phyloP scores from a whole-genome alignment of 2,113 vertebrate genomes.

The Dasyornis broadbenti region DNA sequence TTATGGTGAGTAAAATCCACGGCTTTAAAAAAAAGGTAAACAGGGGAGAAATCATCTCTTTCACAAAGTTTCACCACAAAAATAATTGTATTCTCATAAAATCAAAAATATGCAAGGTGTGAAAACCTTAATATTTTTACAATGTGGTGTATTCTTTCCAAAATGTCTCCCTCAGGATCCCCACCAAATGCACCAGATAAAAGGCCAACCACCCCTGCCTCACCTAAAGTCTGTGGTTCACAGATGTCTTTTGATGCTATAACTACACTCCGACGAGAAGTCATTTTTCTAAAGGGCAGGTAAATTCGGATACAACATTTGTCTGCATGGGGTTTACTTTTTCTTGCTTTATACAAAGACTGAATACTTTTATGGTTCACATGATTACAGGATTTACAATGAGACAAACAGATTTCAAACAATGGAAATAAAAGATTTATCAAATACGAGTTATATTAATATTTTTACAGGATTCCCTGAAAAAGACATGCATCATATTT shows the following conservation, averaged over 20 bases:
- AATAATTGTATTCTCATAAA: neutral
- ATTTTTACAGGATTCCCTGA: neutral
- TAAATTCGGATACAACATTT: constrained; percentile 52
- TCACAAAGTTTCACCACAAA: neutral
- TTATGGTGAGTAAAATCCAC: constrained; percentile 79
- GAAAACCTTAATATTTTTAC: neutral
- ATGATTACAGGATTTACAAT: neutral
- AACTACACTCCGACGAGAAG: constrained; percentile 78
- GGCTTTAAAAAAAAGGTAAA: neutral
- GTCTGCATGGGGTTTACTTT: neutral
- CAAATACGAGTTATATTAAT: neutral
- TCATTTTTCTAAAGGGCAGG: constrained; percentile 89
- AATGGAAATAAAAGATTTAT: neutral
- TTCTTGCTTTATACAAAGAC: neutral
- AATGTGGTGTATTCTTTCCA: neutral
- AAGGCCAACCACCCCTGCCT: constrained; percentile 18
- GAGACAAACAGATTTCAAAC: neutral
- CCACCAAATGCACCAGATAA: constrained; percentile 6
- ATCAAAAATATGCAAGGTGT: neutral
- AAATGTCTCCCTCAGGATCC: constrained; percentile 31
- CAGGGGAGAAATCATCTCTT: neutral
- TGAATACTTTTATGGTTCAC: neutral
- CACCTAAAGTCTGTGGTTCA: constrained; percentile 76
- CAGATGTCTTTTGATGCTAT: constrained; percentile 80
- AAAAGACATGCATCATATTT: neutral